Conservation (phyloP, 2,797 vertebrate species). For the Myoxocephalus aenaeus region DNA sequence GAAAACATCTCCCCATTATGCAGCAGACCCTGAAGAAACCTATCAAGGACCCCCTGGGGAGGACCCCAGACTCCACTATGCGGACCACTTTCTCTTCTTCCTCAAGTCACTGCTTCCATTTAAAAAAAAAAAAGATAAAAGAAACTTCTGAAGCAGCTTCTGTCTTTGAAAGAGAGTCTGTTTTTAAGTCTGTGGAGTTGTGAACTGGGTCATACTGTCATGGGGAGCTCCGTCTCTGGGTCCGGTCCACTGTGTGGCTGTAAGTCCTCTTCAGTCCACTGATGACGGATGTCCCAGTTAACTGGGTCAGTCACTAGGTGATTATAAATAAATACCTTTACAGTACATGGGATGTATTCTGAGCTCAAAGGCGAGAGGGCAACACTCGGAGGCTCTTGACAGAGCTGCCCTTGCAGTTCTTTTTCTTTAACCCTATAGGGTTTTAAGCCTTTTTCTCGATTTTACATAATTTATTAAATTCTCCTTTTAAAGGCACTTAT, state of each 20-base stretch:
- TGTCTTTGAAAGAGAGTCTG: constrained; percentile 41
- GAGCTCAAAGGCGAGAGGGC: not conserved
- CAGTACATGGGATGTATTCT: not conserved
- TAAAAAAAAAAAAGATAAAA: constrained; percentile 43
- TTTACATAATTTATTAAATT: too few relatives aligned
- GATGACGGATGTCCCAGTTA: constrained; percentile 40
- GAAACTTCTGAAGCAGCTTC: constrained; percentile 30
- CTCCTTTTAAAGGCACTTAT: too few relatives aligned
- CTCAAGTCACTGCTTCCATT: constrained; percentile 16
- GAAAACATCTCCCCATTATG: constrained; percentile 16
- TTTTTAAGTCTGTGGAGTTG: constrained; percentile 39
- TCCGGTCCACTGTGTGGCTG: constrained; percentile 28
- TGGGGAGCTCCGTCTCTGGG: constrained; percentile 25
- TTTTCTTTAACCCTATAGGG: too few relatives aligned
- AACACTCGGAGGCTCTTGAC: not conserved
- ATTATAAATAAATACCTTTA: not conserved
- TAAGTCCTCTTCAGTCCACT: constrained; percentile 11
- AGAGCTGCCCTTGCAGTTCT: too few relatives aligned
- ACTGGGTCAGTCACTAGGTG: constrained; percentile 39
- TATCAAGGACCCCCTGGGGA: constrained; percentile 2
- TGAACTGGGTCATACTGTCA: constrained; percentile 60
- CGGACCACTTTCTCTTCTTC: constrained; percentile 21
- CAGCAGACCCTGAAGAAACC: constrained; percentile 23
- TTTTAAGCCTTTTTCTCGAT: too few relatives aligned
- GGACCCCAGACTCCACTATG: not conserved